These are phyloP conservation scores for Athalia cordata DNA, from an alignment of 2,888 invertebrate genomes.

Conservation along the genomic window DNA sequence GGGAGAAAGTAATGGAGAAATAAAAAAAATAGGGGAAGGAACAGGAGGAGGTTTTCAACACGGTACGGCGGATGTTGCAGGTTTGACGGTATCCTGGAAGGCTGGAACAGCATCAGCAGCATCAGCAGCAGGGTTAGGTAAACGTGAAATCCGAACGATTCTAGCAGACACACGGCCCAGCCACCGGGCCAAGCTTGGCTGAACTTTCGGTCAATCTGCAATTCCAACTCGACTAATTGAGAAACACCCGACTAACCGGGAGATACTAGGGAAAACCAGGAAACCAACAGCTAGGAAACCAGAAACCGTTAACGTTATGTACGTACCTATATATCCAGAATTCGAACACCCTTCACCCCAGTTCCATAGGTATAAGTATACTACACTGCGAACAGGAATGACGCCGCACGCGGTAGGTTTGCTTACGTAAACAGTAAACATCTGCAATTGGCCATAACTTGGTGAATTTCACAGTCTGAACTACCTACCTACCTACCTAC, in stretches of 20 bases:
- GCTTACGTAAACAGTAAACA: conserved; percentile 38
- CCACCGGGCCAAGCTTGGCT: background rate
- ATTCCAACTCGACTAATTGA: conserved; percentile 63
- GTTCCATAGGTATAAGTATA: background rate
- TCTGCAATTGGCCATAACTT: conserved; percentile 41
- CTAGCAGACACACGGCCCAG: background rate
- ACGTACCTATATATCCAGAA: too few relatives aligned
- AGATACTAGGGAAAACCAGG: too few relatives aligned
- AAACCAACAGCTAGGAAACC: background rate
- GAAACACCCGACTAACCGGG: conserved; percentile 49
- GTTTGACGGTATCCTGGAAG: background rate
- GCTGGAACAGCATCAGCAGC: too few relatives aligned
- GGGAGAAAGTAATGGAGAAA: too few relatives aligned
- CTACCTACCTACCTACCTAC: background rate
- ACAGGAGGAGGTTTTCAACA: too few relatives aligned
- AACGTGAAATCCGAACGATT: background rate
- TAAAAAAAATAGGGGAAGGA: too few relatives aligned
- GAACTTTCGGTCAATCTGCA: conserved; percentile 56
- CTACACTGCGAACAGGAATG: background rate
- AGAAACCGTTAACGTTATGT: conserved; percentile 29
- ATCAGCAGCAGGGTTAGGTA: background rate
- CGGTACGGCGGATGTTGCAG: background rate
- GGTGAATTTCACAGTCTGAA: conserved; percentile 18
- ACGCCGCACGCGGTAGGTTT: background rate
- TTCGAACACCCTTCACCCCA: background rate